Evolutionary conservation across 2,113 vertebrate genomes (phyloP).

Genomic region (Baryphthengus martii): DNA sequence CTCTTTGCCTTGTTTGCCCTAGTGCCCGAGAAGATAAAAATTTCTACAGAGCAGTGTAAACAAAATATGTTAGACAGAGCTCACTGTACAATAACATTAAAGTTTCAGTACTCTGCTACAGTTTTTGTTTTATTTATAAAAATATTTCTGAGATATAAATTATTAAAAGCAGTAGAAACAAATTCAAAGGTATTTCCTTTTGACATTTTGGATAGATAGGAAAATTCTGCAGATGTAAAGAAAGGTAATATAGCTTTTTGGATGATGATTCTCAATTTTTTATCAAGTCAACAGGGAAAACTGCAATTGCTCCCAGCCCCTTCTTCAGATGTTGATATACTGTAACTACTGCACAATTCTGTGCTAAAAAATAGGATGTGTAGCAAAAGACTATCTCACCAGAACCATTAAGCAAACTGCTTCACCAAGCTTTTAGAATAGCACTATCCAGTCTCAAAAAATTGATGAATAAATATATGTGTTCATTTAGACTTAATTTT

Average conservation of each 20-base stretch:
- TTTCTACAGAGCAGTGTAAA: slow-evolving; percentile 18
- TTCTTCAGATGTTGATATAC: slow-evolving; percentile 44
- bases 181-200: slow-evolving; percentile 55
- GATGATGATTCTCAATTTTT: slow-evolving; percentile 48
- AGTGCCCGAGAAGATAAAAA: slow-evolving; percentile 15
- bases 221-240: slow-evolving; percentile 31
- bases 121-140: slow-evolving; percentile 67
- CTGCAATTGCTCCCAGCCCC: not conserved
- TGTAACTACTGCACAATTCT: slow-evolving; percentile 40
- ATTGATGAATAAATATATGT: not conserved
- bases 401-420: not conserved
- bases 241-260: slow-evolving; percentile 28
- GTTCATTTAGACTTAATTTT: slow-evolving; percentile 2
- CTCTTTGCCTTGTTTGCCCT: not conserved
- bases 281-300: slow-evolving; percentile 34
- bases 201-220: slow-evolving; percentile 18
- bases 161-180: slow-evolving; percentile 58
- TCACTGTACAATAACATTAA: slow-evolving; percentile 7
- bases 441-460: not conserved
- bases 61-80: slow-evolving; percentile 21
- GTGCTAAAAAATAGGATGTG: not conserved
- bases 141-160: slow-evolving; percentile 55
- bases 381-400: not conserved
- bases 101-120: slow-evolving; percentile 29
- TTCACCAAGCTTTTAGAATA: not conserved